Conservation (phyloP, 2,797 vertebrate genomes). For the Microchirus variegatus region DNA sequence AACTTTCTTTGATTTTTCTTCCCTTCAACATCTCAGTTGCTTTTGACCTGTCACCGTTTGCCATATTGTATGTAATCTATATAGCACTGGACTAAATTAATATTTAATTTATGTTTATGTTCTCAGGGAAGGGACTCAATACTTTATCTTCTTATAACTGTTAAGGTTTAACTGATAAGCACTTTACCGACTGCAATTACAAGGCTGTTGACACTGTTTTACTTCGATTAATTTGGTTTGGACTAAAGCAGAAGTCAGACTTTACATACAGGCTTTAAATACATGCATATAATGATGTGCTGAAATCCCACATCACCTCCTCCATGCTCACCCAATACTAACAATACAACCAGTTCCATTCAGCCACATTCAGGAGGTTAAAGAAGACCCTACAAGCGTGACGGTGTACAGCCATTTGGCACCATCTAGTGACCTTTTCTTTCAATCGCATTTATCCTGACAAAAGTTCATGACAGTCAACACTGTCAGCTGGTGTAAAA, state of each 20-base stretch:
- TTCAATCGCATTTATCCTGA: constrained; percentile 33
- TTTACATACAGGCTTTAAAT: neutral
- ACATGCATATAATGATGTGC: neutral
- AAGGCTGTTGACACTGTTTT: too few species aligned
- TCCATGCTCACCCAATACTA: neutral
- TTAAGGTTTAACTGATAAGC: too few species aligned
- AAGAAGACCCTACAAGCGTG: neutral
- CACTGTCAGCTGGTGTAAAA: neutral
- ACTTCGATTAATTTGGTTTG: too few species aligned
- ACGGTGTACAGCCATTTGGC: constrained; percentile 47
- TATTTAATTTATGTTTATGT: neutral
- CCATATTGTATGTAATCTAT: neutral
- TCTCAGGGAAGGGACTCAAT: too few species aligned
- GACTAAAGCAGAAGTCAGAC: too few species aligned
- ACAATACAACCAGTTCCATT: neutral
- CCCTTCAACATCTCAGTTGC: neutral
- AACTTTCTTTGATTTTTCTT: too few species aligned
- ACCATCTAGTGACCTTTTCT: constrained; percentile 66
- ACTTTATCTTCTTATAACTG: too few species aligned
- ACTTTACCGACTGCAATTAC: too few species aligned
- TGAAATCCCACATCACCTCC: neutral
- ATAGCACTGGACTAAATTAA: neutral
- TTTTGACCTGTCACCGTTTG: neutral
- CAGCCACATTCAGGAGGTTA: neutral
- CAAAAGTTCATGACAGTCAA: neutral